Evolutionary conservation across 2,888 invertebrate genomes (phyloP).

Genomic region (Synanthedon myopaeformis): DNA sequence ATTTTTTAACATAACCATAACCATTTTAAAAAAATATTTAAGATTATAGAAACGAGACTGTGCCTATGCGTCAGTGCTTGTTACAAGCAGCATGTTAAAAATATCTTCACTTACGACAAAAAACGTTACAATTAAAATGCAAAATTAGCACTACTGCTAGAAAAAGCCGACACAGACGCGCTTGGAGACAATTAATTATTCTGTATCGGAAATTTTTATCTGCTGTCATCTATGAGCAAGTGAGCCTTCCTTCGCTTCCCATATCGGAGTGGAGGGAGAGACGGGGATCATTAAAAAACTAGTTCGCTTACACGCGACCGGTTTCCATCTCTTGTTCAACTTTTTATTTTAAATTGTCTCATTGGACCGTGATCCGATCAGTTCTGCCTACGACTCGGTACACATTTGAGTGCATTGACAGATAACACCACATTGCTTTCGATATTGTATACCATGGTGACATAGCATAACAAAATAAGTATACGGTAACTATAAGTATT

Average conservation of each 20-base stretch:
- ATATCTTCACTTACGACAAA: no score
- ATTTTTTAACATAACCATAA: no score
- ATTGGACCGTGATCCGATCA: constrained; percentile 5
- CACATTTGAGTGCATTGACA: constrained; percentile 8
- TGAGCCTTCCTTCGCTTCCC: constrained; percentile 19
- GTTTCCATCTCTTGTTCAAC: constrained; percentile 13
- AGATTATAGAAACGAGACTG: no score
- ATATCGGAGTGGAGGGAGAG: background rate
- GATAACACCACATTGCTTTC: background rate
- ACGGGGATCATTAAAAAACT: constrained; percentile 47
- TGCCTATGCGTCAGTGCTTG: no score
- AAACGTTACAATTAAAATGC: no score
- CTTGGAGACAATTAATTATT: constrained; percentile 20
- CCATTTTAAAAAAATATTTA: no score
- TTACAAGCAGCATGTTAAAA: no score
- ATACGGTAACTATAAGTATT: no score
- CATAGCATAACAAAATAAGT: no score
- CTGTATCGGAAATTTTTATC: constrained; percentile 35
- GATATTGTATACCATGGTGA: background rate
- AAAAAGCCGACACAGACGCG: background rate
- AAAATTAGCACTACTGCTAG: background rate
- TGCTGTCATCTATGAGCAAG: constrained; percentile 45
- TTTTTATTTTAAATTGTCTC: constrained; percentile 10
- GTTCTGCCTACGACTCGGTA: constrained; percentile 2
- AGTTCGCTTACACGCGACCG: constrained; percentile 27